Evolutionary conservation across 53 echinoderm and acorn worm genomes (phyloP), one percentile per base, ranked within the genome.

Genomic region (Temnopleurus reevesii): DNA sequence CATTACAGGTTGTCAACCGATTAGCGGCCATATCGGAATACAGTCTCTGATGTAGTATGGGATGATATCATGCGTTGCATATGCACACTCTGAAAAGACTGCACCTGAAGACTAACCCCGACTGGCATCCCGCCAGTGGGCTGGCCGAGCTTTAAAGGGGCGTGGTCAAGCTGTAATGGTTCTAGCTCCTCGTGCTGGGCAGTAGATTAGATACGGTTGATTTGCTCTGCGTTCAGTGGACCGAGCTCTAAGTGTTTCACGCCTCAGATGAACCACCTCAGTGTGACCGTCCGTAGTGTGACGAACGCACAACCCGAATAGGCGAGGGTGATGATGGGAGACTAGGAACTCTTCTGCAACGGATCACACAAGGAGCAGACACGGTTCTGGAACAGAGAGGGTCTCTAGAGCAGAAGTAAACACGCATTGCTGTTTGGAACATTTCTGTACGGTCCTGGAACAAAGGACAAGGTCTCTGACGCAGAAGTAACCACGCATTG

Each of bases 161-260:
- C 84, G 84, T 8, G 25, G 57, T 44, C 45, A 59, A 45, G 79
- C 79, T 5, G 9, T 46, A 77, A 77, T 46, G 79, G 9, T 77
- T 49, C 7, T 27, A 24, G 27, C 15, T 36, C n/a, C 83, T 34
- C 83, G 83, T 51, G 35, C 83, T 55, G 83, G 55, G 34, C 83
- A n/a, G 49, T 55, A 45, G 59, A 85, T 85, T 85, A 85, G 85
- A 33, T 21, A 59, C 85, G 85, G 60, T 60, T 59, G 85, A 85
- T 9, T 45, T 85, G 85, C 6, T 36, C 59, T 26, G 30, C 36
- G n/a, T n/a, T n/a, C 61, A 60, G 36, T 18, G 34, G 85, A 58
- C 85, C 59, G 36, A 46, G 26, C 23, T 21, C 85, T 85, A 85
- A 85, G 85, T 59, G 60, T 41, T 85, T 85, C 85, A 85, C 85